These are phyloP conservation scores for Dicroscelio sp. DNA, from an alignment of 2,888 invertebrate genomes.

Conservation along the genomic window DNA sequence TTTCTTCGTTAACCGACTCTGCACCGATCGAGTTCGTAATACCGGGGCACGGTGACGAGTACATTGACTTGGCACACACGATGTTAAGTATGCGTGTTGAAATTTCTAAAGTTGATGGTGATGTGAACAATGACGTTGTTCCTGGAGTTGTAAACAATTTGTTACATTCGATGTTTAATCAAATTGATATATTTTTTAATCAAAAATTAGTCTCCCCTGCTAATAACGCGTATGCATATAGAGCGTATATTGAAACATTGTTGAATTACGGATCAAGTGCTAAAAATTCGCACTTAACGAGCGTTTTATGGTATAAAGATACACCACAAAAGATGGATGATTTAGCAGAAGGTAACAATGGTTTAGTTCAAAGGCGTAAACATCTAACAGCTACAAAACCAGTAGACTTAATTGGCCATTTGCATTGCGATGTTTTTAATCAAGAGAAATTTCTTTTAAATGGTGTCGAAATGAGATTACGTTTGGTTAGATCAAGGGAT, in stretches of 20 bases:
- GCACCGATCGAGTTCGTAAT: conserved; percentile 84
- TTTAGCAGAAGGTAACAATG: not conserved
- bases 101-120: not conserved
- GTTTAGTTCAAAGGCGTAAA: not conserved
- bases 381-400: not conserved
- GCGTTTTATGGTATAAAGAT: conserved; percentile 50
- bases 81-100: conserved; percentile 44
- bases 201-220: conserved; percentile 83
- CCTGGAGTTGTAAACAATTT: not conserved
- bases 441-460: conserved; percentile 82
- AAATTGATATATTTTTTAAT: conserved; percentile 84
- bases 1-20: conserved; percentile 81
- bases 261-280: conserved; percentile 76
- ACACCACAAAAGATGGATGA: conserved; percentile 33
- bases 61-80: conserved; percentile 76
- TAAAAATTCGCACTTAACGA: conserved; percentile 79
- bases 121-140: not conserved
- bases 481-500: conserved; percentile 66
- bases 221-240: conserved; percentile 83
- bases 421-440: conserved; percentile 82
- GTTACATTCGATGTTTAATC: conserved; percentile 5
- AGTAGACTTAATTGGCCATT: conserved; percentile 44
- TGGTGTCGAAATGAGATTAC: not conserved
- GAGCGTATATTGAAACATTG: conserved; percentile 83
- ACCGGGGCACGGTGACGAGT: conserved; percentile 82